Conservation (phyloP, 1,140 invertebrate species). For the Macrobrachium rosenbergii region DNA sequence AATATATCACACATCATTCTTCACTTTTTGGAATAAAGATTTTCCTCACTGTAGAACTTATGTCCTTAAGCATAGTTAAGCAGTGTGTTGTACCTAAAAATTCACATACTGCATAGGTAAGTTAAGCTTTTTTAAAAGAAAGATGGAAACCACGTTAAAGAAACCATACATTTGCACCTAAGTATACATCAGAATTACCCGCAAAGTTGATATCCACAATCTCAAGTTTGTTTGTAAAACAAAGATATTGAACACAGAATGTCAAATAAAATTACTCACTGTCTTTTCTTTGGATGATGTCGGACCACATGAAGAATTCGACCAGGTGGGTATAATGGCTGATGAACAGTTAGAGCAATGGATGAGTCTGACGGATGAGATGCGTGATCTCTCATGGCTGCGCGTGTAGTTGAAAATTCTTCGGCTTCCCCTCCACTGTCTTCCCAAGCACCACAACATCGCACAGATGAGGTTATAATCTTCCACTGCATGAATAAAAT, state of each 20-base stretch:
- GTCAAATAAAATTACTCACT: constrained; percentile 76
- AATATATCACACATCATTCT: too few species aligned
- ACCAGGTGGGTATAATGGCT: constrained; percentile 89
- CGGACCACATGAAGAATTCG: constrained; percentile 91
- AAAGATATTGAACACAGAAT: background rate
- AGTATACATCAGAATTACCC: too few species aligned
- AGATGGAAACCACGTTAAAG: too few species aligned
- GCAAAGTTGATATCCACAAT: too few species aligned
- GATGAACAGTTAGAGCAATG: constrained; percentile 75
- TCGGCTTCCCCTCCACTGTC: constrained; percentile 72
- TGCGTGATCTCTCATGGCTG: constrained; percentile 55
- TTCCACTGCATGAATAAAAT: constrained; percentile 81
- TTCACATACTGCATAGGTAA: too few species aligned
- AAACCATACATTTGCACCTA: too few species aligned
- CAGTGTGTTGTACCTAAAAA: too few species aligned
- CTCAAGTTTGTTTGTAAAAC: too few species aligned
- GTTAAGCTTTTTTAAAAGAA: too few species aligned
- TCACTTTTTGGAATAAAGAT: too few species aligned
- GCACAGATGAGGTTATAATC: constrained; percentile 85
- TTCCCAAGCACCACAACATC: constrained; percentile 81
- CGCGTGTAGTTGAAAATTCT: constrained; percentile 57
- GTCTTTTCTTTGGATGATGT: constrained; percentile 85
- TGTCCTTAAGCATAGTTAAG: too few species aligned
- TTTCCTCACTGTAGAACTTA: too few species aligned
- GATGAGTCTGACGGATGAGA: constrained; percentile 70